Conservation (phyloP, 2,113 vertebrate species). For the Ptilorrhoa leucosticta region DNA sequence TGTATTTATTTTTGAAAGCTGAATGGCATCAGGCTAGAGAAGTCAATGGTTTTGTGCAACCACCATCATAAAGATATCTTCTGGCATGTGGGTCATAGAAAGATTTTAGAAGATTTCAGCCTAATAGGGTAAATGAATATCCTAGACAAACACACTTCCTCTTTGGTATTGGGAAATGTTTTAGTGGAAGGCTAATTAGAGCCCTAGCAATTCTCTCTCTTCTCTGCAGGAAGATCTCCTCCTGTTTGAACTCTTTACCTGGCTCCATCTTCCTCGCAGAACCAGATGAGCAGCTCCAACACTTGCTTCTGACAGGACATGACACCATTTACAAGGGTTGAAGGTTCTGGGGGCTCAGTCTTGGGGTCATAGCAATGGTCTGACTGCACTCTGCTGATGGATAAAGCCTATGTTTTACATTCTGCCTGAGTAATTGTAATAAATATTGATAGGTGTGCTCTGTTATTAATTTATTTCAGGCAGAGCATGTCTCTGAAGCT, state of each 20-base stretch:
- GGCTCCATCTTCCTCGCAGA: not conserved
- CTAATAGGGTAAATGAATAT: not conserved
- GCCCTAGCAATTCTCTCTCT: not conserved
- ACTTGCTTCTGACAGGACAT: not conserved
- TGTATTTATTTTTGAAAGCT: not conserved
- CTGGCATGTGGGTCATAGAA: not conserved
- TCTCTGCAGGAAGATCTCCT: not conserved
- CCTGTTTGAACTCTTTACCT: not conserved
- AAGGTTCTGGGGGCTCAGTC: not conserved
- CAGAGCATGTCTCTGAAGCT: constrained; percentile 11
- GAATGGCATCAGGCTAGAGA: not conserved
- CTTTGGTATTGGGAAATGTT: not conserved
- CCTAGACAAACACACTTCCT: not conserved
- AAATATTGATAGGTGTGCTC: constrained; percentile 59
- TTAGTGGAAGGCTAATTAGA: not conserved
- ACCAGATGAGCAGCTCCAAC: not conserved
- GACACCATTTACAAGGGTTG: not conserved
- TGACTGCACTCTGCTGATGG: not conserved
- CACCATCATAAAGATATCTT: not conserved
- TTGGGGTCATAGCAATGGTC: not conserved
- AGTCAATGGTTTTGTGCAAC: not conserved
- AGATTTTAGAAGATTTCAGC: not conserved
- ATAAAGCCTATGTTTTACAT: constrained; percentile 23
- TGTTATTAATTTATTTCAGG: constrained; percentile 44
- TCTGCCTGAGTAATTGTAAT: constrained; percentile 47